Percentiles rank a stretch among this genome's conserved stretches.
Evolutionary conservation across 2,888 invertebrate genomes (phyloP).

Genomic region (Laothoe populi): DNA sequence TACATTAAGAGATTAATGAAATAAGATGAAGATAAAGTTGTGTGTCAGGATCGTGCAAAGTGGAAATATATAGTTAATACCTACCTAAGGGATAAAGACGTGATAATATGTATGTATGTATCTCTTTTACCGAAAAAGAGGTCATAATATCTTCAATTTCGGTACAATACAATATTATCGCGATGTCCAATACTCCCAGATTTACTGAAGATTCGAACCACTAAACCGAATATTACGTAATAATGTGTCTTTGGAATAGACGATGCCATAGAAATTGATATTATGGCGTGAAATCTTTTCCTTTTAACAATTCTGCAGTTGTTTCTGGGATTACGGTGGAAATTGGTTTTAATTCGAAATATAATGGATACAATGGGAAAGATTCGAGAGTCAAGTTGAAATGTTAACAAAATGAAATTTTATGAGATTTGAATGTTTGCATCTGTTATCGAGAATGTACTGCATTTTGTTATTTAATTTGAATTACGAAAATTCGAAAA

Average conservation of each 20-base stretch:
- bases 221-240: not conserved
- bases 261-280: not conserved
- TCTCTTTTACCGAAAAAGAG: too few species aligned
- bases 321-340: constrained; percentile 1
- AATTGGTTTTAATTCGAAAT: constrained; percentile 9
- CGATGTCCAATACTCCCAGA: not conserved
- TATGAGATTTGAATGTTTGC: not conserved
- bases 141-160: not conserved
- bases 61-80: too few species aligned
- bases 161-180: not conserved
- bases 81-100: too few species aligned
- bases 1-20: too few species aligned
- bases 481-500: too few species aligned
- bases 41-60: too few species aligned
- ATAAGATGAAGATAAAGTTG: too few species aligned
- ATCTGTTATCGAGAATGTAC: not conserved
- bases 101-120: too few species aligned
- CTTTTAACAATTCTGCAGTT: constrained; percentile 6
- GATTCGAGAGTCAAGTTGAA: constrained; percentile 13
- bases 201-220: not conserved
- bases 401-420: not conserved
- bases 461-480: not conserved
- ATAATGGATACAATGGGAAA: not conserved
- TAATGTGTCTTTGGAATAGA: not conserved
- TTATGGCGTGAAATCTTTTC: not conserved